phyloP scores from a whole-genome alignment of 2,113 vertebrate species.

The Albula goreensis region DNA sequence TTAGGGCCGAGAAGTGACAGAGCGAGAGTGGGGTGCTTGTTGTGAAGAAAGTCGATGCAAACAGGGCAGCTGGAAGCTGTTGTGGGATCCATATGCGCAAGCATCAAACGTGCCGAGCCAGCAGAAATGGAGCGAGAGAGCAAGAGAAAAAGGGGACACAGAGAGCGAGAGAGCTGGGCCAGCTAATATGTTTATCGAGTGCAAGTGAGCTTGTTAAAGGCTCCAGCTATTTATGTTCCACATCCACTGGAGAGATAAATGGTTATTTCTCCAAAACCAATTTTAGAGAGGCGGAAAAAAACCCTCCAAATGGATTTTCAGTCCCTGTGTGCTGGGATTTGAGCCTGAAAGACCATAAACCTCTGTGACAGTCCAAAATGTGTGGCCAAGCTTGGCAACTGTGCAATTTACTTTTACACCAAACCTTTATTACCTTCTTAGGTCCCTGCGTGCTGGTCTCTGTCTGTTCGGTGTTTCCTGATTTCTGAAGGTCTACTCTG shows the following conservation, averaged over 20 bases:
- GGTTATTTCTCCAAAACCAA: slow-evolving; percentile 42
- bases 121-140: not conserved
- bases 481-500: not conserved
- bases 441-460: not conserved
- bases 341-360: slow-evolving; percentile 41
- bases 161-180: slow-evolving; percentile 4
- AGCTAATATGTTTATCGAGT: slow-evolving; percentile 51
- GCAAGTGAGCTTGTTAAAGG: slow-evolving; percentile 49
- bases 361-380: slow-evolving; percentile 38
- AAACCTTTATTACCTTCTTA: slow-evolving; percentile 42
- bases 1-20: not conserved
- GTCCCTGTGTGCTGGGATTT: slow-evolving; percentile 36
- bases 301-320: slow-evolving; percentile 32
- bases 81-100: not conserved
- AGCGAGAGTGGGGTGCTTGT: not conserved
- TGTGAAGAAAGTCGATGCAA: not conserved
- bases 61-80: not conserved
- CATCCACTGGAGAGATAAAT: slow-evolving; percentile 40
- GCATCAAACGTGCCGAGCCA: not conserved
- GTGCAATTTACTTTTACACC: slow-evolving; percentile 43
- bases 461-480: slow-evolving; percentile 12
- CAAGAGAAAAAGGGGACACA: not conserved
- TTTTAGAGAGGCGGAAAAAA: slow-evolving; percentile 32
- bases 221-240: slow-evolving; percentile 41
- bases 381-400: slow-evolving; percentile 33